Percentiles rank a stretch among this genome's conserved stretches.
phyloP scores from a whole-genome alignment of 2,797 vertebrate genomes.

The Melopsittacus undulatus region DNA sequence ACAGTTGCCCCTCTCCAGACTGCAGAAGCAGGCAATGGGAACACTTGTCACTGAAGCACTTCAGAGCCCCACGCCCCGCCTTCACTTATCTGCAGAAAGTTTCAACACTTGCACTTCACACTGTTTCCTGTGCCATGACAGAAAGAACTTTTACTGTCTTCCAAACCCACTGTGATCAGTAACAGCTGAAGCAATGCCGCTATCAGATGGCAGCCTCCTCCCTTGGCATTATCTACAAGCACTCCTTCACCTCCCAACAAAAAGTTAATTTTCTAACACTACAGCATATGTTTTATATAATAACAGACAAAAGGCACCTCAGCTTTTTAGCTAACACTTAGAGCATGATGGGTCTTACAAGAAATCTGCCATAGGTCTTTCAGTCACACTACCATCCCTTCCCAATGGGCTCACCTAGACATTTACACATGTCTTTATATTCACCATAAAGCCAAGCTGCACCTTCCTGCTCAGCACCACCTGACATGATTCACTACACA shows the following conservation, averaged over 20 bases:
- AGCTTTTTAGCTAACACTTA: neutral
- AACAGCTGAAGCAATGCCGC: conserved; percentile 1
- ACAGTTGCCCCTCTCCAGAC: neutral
- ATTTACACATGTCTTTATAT: neutral
- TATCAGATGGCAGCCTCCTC: neutral
- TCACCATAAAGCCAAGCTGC: neutral
- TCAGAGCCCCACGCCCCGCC: neutral
- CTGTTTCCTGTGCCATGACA: conserved; percentile 33
- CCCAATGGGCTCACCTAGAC: neutral
- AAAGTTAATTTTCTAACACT: neutral
- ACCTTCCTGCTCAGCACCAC: neutral
- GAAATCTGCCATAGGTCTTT: neutral
- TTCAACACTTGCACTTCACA: neutral
- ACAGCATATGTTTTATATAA: neutral
- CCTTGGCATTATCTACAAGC: neutral
- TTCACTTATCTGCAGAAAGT: conserved; percentile 34
- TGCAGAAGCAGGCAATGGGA: neutral
- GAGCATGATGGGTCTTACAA: neutral
- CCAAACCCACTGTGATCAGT: neutral
- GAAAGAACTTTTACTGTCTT: conserved; percentile 3
- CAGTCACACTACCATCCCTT: neutral
- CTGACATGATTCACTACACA: neutral
- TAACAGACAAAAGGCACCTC: neutral
- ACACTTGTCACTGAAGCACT: neutral
- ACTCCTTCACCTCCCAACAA: neutral